Evolutionary conservation across 2,113 vertebrate species (phyloP).

Genomic region (Beaufortia kweichowensis): DNA sequence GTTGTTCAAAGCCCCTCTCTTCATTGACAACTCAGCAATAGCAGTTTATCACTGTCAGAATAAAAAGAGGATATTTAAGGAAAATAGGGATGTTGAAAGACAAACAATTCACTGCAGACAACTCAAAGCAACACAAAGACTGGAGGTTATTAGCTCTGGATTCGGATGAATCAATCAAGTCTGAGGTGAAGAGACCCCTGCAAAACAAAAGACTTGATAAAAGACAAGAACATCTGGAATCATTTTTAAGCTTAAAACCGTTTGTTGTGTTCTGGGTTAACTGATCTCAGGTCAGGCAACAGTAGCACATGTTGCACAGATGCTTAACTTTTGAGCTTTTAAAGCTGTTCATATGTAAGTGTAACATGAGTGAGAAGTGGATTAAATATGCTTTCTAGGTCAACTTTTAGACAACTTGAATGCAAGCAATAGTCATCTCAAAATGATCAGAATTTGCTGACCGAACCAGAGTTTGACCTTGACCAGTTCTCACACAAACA

Average conservation of each 20-base stretch:
- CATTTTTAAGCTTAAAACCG: slow-evolving; percentile 59
- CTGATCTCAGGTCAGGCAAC: slow-evolving; percentile 52
- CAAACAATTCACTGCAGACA: slow-evolving; percentile 49
- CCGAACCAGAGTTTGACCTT: slow-evolving; percentile 40
- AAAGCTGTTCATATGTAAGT: no score
- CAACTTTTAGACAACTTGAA: no score
- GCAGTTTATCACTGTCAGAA: slow-evolving; percentile 44
- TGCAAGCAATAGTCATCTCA: no score
- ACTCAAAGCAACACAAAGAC: no score
- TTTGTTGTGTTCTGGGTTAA: slow-evolving; percentile 51
- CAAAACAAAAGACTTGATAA: slow-evolving; percentile 47
- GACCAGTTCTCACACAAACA: slow-evolving; percentile 39
- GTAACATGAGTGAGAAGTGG: no score
- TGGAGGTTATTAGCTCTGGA: neutral
- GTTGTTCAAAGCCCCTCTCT: slow-evolving; percentile 44
- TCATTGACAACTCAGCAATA: slow-evolving; percentile 39
- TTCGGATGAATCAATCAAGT: slow-evolving; percentile 52
- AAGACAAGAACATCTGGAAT: slow-evolving; percentile 71
- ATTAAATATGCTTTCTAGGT: no score
- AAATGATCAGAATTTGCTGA: neutral
- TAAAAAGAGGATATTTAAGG: slow-evolving; percentile 37
- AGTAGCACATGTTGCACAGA: slow-evolving; percentile 70
- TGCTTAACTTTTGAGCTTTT: slow-evolving; percentile 46
- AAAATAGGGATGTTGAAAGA: slow-evolving; percentile 43
- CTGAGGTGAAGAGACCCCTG: slow-evolving; percentile 39